A percentile compares a stretch with the other conserved stretches of the same genome.
Conservation (phyloP, 2,888 invertebrate genomes). For the Liopterus haemorrhoidalis region DNA sequence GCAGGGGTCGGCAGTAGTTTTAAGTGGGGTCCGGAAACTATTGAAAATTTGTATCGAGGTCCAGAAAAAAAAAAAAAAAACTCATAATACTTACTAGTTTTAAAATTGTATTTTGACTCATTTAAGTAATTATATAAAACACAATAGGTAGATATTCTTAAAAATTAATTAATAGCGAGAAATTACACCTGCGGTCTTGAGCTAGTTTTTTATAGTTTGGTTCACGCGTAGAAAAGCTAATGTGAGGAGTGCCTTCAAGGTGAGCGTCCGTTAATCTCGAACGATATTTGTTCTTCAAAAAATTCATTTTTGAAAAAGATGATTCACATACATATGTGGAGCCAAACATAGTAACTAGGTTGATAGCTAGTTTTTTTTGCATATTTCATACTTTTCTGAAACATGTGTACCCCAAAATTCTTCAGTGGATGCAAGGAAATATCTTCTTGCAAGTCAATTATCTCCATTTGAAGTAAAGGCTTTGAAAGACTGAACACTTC, state of each 20-base stretch:
- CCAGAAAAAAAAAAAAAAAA: too few relatives aligned
- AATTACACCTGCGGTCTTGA: constrained; percentile 21
- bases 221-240: constrained; percentile 15
- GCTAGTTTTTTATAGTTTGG: constrained; percentile 21
- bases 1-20: too few relatives aligned
- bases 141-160: constrained; percentile 13
- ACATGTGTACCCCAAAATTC: constrained; percentile 27
- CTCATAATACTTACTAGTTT: too few relatives aligned
- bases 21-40: too few relatives aligned
- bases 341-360: constrained; percentile 24
- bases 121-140: constrained; percentile 9
- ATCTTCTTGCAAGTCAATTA: constrained; percentile 26
- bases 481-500: constrained; percentile 33
- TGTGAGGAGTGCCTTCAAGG: constrained; percentile 19
- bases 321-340: constrained; percentile 20
- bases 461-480: constrained; percentile 32
- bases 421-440: constrained; percentile 27
- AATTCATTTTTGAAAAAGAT: constrained; percentile 9
- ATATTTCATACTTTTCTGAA: constrained; percentile 26
- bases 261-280: constrained; percentile 16
- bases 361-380: constrained; percentile 23
- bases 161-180: constrained; percentile 17
- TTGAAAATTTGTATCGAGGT: too few relatives aligned
- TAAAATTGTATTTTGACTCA: constrained; percentile 36
- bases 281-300: constrained; percentile 20